phyloP scores from a whole-genome alignment of 2,113 vertebrate species.

The Lophochroa leadbeateri region DNA sequence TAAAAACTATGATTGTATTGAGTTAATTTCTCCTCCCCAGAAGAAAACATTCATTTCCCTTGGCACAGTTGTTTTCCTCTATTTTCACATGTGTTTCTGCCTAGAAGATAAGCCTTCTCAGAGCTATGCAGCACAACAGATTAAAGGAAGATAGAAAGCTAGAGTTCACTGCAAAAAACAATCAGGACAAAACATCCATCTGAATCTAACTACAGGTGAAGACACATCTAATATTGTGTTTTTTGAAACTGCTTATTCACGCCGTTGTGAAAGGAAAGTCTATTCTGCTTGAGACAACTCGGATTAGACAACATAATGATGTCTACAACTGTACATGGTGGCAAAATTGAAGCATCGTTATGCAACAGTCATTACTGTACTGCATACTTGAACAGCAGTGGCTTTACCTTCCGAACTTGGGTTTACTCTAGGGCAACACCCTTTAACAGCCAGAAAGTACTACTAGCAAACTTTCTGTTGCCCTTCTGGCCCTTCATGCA shows the following conservation, averaged over 20 bases:
- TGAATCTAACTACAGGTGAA: background rate
- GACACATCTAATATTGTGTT: background rate
- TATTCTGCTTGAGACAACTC: background rate
- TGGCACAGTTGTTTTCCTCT: background rate
- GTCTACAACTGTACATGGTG: background rate
- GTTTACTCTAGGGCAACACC: background rate
- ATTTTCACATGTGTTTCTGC: background rate
- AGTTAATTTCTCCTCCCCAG: background rate
- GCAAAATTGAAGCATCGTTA: background rate
- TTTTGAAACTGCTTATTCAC: background rate
- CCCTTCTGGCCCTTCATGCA: background rate
- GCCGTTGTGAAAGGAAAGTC: background rate
- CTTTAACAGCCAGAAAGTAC: background rate
- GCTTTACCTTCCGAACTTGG: background rate
- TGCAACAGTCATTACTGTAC: background rate
- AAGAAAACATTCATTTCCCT: background rate
- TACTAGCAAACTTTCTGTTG: background rate
- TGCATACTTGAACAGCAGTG: background rate
- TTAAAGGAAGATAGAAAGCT: background rate
- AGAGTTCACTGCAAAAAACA: background rate
- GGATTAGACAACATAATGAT: background rate
- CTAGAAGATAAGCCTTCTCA: background rate
- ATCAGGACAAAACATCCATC: background rate
- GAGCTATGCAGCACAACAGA: background rate
- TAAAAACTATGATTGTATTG: background rate